phyloP scores from a whole-genome alignment of 2,113 vertebrate genomes.

The Aptenodytes patagonicus region DNA sequence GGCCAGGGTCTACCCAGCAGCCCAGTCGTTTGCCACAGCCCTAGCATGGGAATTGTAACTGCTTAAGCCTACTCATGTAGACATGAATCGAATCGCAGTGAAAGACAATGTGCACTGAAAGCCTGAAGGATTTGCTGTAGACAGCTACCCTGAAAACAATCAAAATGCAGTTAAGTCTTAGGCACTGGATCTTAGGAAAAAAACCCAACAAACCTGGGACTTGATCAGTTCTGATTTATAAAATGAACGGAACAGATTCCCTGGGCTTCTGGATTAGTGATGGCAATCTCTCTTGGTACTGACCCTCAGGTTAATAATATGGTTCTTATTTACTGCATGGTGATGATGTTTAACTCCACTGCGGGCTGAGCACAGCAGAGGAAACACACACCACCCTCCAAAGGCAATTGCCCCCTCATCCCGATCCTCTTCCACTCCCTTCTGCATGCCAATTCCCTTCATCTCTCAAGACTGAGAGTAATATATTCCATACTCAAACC shows the following conservation, averaged over 20 bases:
- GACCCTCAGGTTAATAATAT: neutral
- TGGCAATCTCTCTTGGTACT: neutral
- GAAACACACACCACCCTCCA: neutral
- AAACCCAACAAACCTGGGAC: neutral
- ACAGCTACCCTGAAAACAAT: neutral
- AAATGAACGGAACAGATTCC: neutral
- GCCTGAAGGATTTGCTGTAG: neutral
- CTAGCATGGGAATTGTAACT: neutral
- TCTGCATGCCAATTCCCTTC: neutral
- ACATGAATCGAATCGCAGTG: accelerated
- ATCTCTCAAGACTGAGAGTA: neutral
- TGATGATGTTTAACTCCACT: neutral
- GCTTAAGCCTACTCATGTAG: neutral
- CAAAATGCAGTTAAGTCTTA: neutral
- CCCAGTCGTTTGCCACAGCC: accelerated
- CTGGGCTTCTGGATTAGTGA: neutral
- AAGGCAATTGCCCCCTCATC: neutral
- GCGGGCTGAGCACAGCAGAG: neutral
- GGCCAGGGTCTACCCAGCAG: neutral
- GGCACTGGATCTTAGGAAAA: neutral
- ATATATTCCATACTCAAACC: neutral
- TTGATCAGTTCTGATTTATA: neutral
- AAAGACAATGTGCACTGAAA: neutral
- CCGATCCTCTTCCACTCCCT: neutral
- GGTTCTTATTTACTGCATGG: neutral